Conservation (phyloP, 2,113 vertebrate genomes). For the Python bivittatus region DNA sequence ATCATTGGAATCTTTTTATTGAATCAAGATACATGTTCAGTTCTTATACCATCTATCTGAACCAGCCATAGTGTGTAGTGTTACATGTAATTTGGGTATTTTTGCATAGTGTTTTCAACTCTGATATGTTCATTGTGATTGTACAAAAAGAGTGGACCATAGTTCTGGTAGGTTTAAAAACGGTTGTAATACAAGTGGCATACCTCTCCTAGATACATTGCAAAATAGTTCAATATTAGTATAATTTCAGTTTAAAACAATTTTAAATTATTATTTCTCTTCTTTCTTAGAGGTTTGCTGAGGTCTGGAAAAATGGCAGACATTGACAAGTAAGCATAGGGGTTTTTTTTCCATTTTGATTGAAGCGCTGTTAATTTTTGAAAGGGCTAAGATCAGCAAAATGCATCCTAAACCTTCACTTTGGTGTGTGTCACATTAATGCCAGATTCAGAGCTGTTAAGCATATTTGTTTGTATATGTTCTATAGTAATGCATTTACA, state of each 20-base stretch:
- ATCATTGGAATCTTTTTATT: neutral
- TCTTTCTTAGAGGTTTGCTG: constrained; percentile 57
- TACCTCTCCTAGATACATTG: neutral
- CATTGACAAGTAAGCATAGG: constrained; percentile 94
- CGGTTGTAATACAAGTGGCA: neutral
- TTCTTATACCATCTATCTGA: neutral
- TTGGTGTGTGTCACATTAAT: neutral
- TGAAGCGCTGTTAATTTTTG: neutral
- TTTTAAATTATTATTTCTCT: neutral
- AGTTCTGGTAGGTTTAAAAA: neutral
- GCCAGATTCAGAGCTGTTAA: neutral
- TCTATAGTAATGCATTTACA: neutral
- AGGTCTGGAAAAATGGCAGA: constrained; percentile 87
- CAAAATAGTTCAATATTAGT: neutral
- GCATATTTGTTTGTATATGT: neutral
- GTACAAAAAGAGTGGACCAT: neutral
- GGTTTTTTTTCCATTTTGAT: neutral
- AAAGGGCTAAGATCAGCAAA: neutral
- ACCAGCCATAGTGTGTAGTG: neutral
- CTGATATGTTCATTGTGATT: neutral
- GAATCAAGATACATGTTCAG: neutral
- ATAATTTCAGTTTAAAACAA: neutral
- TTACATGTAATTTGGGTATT: neutral
- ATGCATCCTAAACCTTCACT: neutral
- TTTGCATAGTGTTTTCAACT: neutral